Evolutionary conservation across 2,888 invertebrate species (phyloP).

Genomic region (Lasiommata megera): DNA sequence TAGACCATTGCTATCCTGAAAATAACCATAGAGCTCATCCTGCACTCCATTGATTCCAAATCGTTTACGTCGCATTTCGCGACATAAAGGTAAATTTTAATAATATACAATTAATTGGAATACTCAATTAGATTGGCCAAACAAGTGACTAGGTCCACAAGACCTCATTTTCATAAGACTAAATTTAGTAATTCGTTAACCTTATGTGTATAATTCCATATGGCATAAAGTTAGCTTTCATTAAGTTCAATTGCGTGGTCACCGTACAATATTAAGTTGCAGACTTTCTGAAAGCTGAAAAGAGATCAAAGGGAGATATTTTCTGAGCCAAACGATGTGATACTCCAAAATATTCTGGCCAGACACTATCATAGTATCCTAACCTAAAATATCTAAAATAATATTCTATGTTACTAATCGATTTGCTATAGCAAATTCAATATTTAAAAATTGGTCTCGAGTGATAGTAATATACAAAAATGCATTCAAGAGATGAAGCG

Average conservation of each 20-base stretch:
- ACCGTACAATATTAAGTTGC: constrained; percentile 74
- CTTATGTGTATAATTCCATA: constrained; percentile 81
- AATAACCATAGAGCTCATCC: constrained; percentile 73
- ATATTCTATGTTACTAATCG: constrained; percentile 76
- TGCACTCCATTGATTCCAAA: constrained; percentile 77
- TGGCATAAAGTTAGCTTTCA: constrained; percentile 82
- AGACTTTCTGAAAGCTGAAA: constrained; percentile 80
- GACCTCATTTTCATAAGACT: constrained; percentile 77
- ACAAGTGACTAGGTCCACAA: constrained; percentile 78
- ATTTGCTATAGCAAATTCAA: constrained; percentile 76
- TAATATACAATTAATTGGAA: constrained; percentile 80
- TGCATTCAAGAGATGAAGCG: constrained; percentile 71
- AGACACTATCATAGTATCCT: constrained; percentile 81
- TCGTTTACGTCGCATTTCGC: constrained; percentile 64
- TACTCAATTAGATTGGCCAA: constrained; percentile 80
- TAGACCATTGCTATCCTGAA: constrained; percentile 81
- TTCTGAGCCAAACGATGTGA: constrained; percentile 81
- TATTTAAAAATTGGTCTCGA: constrained; percentile 78
- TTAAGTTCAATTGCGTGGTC: constrained; percentile 75
- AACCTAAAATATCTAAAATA: constrained; percentile 80
- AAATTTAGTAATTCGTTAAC: constrained; percentile 82
- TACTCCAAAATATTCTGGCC: constrained; percentile 81
- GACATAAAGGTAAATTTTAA: constrained; percentile 66
- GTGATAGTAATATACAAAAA: constrained; percentile 69
- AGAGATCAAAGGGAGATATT: constrained; percentile 80